Percentiles rank a stretch among this genome's conserved stretches.
Evolutionary conservation across 2,888 invertebrate genomes (phyloP).

Genomic region (Rhingia campestris): DNA sequence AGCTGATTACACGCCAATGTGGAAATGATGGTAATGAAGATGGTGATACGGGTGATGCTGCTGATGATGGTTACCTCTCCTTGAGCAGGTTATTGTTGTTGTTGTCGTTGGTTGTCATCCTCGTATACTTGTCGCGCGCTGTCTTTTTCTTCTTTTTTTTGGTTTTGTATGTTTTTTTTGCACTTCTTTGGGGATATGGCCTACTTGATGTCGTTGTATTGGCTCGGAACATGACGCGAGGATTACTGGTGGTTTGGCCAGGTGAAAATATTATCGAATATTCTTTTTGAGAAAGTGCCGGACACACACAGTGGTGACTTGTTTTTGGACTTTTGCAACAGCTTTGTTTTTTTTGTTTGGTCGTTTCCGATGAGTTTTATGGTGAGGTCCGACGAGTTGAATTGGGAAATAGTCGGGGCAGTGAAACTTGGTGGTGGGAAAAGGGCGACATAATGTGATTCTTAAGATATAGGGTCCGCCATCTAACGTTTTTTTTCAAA

Average conservation of each 20-base stretch:
- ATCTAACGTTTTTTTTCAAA: too few species aligned
- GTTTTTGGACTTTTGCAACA: slow-evolving; percentile 13
- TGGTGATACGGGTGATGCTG: slow-evolving; percentile 51
- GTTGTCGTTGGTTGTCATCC: slow-evolving; percentile 42
- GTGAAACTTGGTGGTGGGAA: slow-evolving; percentile 27
- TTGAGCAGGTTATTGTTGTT: slow-evolving; percentile 44
- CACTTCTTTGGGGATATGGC: slow-evolving; percentile 49
- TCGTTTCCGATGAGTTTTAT: slow-evolving; percentile 38
- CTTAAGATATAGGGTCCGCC: too few species aligned
- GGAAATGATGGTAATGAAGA: slow-evolving; percentile 66
- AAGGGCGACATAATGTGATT: slow-evolving; percentile 13
- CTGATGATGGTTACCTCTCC: slow-evolving; percentile 51
- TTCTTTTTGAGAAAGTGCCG: slow-evolving; percentile 65
- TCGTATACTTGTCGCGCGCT: slow-evolving; percentile 44
- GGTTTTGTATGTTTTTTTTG: not conserved
- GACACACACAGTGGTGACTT: slow-evolving; percentile 40
- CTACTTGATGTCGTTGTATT: slow-evolving; percentile 55
- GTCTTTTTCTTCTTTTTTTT: slow-evolving; percentile 37
- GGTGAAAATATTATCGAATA: slow-evolving; percentile 70
- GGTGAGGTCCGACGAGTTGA: slow-evolving; percentile 39
- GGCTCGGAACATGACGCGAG: not conserved
- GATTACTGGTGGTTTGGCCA: slow-evolving; percentile 12
- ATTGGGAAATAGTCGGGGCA: slow-evolving; percentile 34
- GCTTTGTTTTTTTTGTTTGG: slow-evolving; percentile 29
- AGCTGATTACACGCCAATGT: slow-evolving; percentile 61